These are phyloP conservation scores for Cyphomyrmex costatus DNA, from an alignment of 1,140 invertebrate genomes.

Conservation along the genomic window DNA sequence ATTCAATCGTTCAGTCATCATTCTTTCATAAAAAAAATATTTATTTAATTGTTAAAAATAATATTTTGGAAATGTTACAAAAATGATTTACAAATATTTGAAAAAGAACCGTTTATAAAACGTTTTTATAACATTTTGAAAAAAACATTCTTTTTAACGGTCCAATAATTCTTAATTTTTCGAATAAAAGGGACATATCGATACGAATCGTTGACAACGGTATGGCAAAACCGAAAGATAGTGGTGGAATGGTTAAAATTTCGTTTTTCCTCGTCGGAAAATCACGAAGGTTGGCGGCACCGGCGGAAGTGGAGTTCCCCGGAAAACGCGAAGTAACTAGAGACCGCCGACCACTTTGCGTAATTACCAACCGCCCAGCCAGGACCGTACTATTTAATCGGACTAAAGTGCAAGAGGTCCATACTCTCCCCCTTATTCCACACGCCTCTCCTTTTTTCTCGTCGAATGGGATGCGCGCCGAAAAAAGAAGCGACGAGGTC, in stretches of 20 bases:
- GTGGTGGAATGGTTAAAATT: constrained; percentile 61
- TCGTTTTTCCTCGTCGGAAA: constrained; percentile 62
- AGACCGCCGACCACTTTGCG: constrained; percentile 79
- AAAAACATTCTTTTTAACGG: no score
- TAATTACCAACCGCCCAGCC: constrained; percentile 77
- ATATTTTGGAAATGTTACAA: no score
- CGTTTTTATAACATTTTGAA: no score
- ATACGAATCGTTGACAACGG: constrained; percentile 39
- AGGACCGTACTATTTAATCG: constrained; percentile 79
- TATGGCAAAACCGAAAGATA: not conserved
- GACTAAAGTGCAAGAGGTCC: constrained; percentile 77
- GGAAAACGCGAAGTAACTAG: constrained; percentile 77
- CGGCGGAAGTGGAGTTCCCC: constrained; percentile 63
- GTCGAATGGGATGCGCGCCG: constrained; percentile 36
- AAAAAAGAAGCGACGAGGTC: constrained; percentile 58
- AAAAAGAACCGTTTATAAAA: no score
- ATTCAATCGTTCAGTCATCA: no score
- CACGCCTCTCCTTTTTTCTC: constrained; percentile 19
- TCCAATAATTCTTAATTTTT: no score
- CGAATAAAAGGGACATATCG: constrained; percentile 25
- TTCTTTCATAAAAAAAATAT: no score
- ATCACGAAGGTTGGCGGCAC: constrained; percentile 54
- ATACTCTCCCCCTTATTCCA: constrained; percentile 57
- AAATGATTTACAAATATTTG: no score
- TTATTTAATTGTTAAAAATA: no score